Conservation (phyloP, 2,113 vertebrate genomes). For the Osmerus eperlanus region DNA sequence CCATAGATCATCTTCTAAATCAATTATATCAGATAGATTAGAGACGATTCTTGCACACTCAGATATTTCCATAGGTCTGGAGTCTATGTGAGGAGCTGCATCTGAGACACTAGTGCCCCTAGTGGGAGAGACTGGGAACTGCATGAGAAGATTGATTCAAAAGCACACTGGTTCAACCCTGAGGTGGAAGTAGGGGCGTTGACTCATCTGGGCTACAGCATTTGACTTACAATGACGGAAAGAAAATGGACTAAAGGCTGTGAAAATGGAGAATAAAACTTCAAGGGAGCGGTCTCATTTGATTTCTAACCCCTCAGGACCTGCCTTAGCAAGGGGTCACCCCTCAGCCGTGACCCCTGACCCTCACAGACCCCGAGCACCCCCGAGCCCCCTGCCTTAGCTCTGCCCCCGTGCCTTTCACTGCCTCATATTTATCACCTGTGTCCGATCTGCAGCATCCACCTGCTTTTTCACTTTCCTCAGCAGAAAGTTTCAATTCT, state of each 20-base stretch:
- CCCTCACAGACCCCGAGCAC: slow-evolving; percentile 29
- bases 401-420: slow-evolving; percentile 37
- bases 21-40: neutral
- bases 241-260: slow-evolving; percentile 20
- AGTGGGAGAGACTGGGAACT: slow-evolving; percentile 8
- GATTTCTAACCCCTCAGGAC: slow-evolving; percentile 53
- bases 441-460: slow-evolving; percentile 50
- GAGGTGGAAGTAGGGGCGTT: slow-evolving; percentile 38
- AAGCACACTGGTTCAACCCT: slow-evolving; percentile 21
- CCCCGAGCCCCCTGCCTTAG: slow-evolving; percentile 18
- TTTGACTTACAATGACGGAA: slow-evolving; percentile 23
- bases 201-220: slow-evolving; percentile 8
- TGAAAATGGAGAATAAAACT: slow-evolving; percentile 49
- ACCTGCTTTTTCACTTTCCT: slow-evolving; percentile 64
- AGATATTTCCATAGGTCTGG: neutral
- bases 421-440: slow-evolving; percentile 57
- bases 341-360: slow-evolving; percentile 58
- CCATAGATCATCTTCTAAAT: neutral
- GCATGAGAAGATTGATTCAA: slow-evolving; percentile 16
- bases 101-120: slow-evolving; percentile 11
- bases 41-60: neutral
- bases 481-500: slow-evolving; percentile 38
- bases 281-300: slow-evolving; percentile 47
- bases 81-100: neutral
- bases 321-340: slow-evolving; percentile 36